Evolutionary conservation across 2,888 invertebrate genomes (phyloP), one percentile per base, ranked within the genome.

Genomic region (Scaptomyza flava): DNA sequence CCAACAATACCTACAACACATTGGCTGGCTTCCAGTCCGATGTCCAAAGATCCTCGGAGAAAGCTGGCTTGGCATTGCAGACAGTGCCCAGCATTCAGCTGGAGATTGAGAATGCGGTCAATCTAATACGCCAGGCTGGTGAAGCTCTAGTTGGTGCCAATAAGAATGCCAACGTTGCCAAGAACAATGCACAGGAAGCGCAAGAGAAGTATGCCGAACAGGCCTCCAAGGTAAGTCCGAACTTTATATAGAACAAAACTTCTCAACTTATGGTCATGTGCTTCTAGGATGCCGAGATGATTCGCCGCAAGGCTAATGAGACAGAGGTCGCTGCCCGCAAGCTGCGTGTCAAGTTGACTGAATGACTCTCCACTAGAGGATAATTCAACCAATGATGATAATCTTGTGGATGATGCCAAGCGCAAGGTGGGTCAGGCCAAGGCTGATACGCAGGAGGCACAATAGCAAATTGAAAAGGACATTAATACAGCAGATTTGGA

Each of bases 351-450:
- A 94, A 94, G 45, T 94, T 94, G 41, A 96, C 97, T 0, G 95
- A 45, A 93, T 93, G 38, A 94, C 52, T 93, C n/a, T 93, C 48
- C 93, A 94, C 54, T 96, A 36, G 95, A 96, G 87, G 94, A 93
- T 20, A 93, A 94, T 72, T 95, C 95, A 0, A 93, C 93, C 34
- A 94, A 94, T 53, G 96, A 96, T 79, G 95, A 95, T 80, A 94
- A 95, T 70, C 92, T 95, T 1, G 95, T 96, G 0, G 93, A 94
- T 57, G 95, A 96, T 89, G 96, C 96, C 60, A 95, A 95, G 90
- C 94, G 94, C 92, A 95, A 95, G n/a, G n/a, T n/a, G n/a, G n/a
- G 97, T 6, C 95, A 96, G 93, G 97, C 98, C 0, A 96, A 96
- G 89, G 96, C 95, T 6, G 96, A 96, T 77, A 96, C 98, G 0